These are phyloP conservation scores for Bothrops jararaca DNA, from an alignment of 2,113 vertebrate species.

Conservation along the genomic window DNA sequence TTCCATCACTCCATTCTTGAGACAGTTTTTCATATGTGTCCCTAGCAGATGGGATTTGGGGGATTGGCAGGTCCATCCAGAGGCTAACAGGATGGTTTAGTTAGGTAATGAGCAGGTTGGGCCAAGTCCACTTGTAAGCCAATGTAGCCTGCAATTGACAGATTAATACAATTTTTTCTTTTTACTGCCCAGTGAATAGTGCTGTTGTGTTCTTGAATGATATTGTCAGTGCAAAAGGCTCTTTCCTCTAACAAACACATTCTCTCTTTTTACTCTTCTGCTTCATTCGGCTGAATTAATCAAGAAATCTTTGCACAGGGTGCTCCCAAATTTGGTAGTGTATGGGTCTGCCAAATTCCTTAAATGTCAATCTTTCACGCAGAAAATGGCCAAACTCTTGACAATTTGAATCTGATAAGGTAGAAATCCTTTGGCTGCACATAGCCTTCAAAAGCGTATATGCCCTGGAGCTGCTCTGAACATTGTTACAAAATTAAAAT, in stretches of 20 bases:
- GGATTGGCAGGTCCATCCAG: background rate
- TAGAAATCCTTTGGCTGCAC: background rate
- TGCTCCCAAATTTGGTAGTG: background rate
- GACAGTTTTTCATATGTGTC: background rate
- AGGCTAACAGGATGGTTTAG: background rate
- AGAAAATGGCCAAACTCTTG: background rate
- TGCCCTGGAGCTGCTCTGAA: background rate
- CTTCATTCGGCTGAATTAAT: background rate
- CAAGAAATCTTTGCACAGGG: background rate
- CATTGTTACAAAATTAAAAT: background rate
- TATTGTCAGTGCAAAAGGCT: background rate
- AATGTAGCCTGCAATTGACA: background rate
- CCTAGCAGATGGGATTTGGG: background rate
- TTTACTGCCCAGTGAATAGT: background rate
- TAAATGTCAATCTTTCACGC: background rate
- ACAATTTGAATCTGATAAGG: background rate
- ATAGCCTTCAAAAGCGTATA: background rate
- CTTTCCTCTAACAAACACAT: background rate
- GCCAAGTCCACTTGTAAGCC: background rate
- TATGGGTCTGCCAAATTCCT: background rate
- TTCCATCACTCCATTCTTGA: background rate
- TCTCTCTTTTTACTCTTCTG: background rate
- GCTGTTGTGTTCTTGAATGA: background rate
- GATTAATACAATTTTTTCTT: background rate
- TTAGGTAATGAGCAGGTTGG: background rate